Percentiles rank a stretch among this genome's conserved stretches.
phyloP scores from a whole-genome alignment of 1,140 invertebrate species.

The Sarcophaga bullata region DNA sequence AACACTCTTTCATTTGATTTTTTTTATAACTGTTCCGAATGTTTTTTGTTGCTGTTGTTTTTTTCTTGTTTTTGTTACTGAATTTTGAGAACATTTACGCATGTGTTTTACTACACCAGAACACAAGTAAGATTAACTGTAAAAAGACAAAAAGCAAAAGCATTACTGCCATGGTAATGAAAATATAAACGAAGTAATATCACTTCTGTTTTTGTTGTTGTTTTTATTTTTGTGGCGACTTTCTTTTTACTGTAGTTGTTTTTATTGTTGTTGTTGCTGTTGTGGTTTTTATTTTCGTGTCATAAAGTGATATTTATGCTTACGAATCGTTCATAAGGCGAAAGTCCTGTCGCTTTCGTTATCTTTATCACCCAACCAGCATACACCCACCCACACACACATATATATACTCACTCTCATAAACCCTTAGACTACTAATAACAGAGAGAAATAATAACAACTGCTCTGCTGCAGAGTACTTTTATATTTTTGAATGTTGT shows the following conservation, averaged over 20 bases:
- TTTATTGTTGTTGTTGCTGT: not conserved
- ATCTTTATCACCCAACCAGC: conserved; percentile 33
- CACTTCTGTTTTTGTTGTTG: not conserved
- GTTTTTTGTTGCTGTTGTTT: too few species aligned
- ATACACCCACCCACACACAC: not conserved
- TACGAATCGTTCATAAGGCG: conserved; percentile 19
- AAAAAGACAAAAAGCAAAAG: not conserved
- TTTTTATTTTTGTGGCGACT: not conserved
- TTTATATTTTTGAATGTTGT: not conserved
- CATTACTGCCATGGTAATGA: too few species aligned
- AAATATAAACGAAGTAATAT: not conserved
- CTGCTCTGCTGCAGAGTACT: too few species aligned
- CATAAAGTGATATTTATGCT: conserved; percentile 40
- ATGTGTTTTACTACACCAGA: not conserved
- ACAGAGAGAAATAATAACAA: too few species aligned
- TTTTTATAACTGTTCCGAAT: too few species aligned
- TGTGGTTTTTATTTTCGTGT: conserved; percentile 22
- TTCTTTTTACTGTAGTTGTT: not conserved
- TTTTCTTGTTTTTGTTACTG: too few species aligned
- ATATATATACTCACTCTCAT: too few species aligned
- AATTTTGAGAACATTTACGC: not conserved
- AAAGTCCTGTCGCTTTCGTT: conserved; percentile 26
- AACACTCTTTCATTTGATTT: too few species aligned
- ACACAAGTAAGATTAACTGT: not conserved
- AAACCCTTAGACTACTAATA: too few species aligned